phyloP scores from a whole-genome alignment of 2,113 vertebrate species.

The Corvus hawaiiensis region DNA sequence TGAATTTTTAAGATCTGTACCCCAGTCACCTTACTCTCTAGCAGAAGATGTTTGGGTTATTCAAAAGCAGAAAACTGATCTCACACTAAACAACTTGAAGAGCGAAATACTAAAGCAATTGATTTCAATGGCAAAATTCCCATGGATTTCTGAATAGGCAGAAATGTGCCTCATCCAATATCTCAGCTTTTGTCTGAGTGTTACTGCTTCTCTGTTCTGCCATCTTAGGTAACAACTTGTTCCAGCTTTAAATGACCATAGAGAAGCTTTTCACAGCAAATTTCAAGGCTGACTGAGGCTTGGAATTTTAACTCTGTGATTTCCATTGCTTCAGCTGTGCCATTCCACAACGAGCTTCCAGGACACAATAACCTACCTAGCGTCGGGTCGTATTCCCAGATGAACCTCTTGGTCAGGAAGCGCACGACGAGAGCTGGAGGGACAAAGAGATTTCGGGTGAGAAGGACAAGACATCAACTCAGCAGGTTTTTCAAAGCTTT shows the following conservation, averaged over 20 bases:
- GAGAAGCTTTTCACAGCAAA: neutral
- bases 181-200: neutral
- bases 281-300: neutral
- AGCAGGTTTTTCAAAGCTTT: neutral
- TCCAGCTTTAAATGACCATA: neutral
- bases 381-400: slow-evolving; percentile 98
- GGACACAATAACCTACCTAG: slow-evolving; percentile 79
- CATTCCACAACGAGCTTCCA: neutral
- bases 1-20: neutral
- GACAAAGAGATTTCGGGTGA: neutral
- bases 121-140: neutral
- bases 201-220: neutral
- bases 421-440: slow-evolving; percentile 90
- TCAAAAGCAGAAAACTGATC: neutral
- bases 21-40: neutral
- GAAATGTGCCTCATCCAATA: neutral
- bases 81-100: neutral
- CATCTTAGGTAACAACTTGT: neutral
- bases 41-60: neutral
- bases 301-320: neutral
- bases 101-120: neutral
- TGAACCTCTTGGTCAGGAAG: slow-evolving; percentile 95
- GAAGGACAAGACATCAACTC: neutral
- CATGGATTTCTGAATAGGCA: neutral
- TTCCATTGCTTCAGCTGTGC: neutral